Base-by-base conservation (phyloP, 2,113 vertebrate species). In the Hypocryptadius cinnamomeus region DNA sequence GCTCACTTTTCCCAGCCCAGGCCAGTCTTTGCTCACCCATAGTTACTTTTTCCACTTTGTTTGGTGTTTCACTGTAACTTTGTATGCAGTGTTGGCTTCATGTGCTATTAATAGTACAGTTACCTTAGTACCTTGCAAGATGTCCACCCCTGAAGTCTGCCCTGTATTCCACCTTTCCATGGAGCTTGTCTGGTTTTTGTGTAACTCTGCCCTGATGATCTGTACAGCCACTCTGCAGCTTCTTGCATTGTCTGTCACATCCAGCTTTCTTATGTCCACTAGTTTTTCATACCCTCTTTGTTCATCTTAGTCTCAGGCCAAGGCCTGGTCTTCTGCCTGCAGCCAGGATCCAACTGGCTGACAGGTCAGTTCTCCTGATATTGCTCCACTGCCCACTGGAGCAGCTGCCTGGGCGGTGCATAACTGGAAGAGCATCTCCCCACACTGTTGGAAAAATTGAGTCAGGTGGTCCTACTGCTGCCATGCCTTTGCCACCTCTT, bases 31-130 rank as follows among this genome's bases (percentile, higher is more conserved):
- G 12, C 18, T 19, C 39, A 27, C 8, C 8, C 17, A 7, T 64
- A 64, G 22, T 51, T 84, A 42, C 3, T 69, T 84, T 76, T 72
- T 28, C 21, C 21, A 5, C 3, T n/a, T n/a, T n/a, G n/a, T 64
- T 17, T 11, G 24, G 4, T 60, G 22, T 80, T 92, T 70, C 14
- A 16, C 0, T 53, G 40, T 89, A 64, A 47, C 39, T 82, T 33
- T 0, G 0, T 47, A 14, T 25, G 10, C 2, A 2, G 3, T 56
- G 14, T 57, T 68, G 39, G 22, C 57, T 85, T 81, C 1, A 0
- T 13, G 3, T 40, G 10, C 20, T 53, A 0, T 40, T 80, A 10
- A 27, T 24, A 10, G n/a, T 39, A 15, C 0, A 0, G 9, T 42
- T 70, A 31, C 23, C 10, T 47, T 4, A 0, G 21, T 91, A 21